Evolutionary conservation across 2,797 vertebrate species (phyloP), one percentile per base, ranked within the genome.

Genomic region (Amblyraja radiata): DNA sequence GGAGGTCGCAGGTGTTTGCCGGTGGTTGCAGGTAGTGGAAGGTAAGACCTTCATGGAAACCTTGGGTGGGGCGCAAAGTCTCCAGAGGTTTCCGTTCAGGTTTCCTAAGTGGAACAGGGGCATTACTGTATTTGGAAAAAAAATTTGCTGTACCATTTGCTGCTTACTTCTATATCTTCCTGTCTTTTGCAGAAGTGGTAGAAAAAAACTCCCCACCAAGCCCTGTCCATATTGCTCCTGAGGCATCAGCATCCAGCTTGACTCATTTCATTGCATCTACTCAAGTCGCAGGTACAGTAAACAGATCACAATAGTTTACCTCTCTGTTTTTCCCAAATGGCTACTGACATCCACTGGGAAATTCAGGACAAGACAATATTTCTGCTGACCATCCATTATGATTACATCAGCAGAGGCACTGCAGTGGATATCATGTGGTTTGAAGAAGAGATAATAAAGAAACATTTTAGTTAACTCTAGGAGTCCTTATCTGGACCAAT

Each of bases 251-350:
- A 0, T 97, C 97, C 0, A 98, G 98, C 79, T 98, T 98, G 74
- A 98, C 98, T 95, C 99, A 99, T 96, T 97, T 97, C 95, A 98
- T 99, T 84, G 97, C 98, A 58, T 98, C 98, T 86, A 99, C 98
- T 92, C 98, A 99, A 96, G 97, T 98, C 93, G 97, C 98, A 95
- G 99, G 99, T 99, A 95, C 95, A 76, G 90, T 76, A 74, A 92
- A 76, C 71, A 8, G 7, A 1, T 16, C 0, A 7, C 16, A 7
- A 9, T 61, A 68, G 23, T 88, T 86, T 58, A 21, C 71, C 16
- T 74, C 80, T 18, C 18, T 36, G 79, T 18, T 14, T 9, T 8
- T 88, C 63, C n/a, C 18, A 32, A 36, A 18, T 2, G n/a, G 21
- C 14, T 14, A 8, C 16, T 28, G 18, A 65, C 61, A 32, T 65